Evolutionary conservation across 2,888 invertebrate species (phyloP), one percentile per base, ranked within the genome.

Genomic region (Cloeon dipterum): DNA sequence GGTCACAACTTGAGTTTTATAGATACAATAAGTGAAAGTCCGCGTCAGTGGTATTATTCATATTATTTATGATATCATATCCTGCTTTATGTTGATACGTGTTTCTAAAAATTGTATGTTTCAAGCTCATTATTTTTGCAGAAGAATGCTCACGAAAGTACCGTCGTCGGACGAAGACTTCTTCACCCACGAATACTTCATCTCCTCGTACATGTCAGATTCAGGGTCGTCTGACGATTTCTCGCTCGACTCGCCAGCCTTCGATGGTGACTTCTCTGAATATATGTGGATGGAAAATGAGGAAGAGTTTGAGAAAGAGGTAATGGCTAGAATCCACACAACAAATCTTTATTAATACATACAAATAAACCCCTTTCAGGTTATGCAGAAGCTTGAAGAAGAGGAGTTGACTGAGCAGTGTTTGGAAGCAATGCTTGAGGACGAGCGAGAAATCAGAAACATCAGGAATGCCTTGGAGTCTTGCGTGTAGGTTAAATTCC

Each of bases 251-350:
- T 43, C 45, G 7, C 52, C 53, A 3, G 56, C 62, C 3, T 58
- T 60, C 4, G 69, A 66, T 34, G 69, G 70, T 39, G 85, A 86
- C 56, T 88, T 86, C 54, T 76, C 81, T 0, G 86, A 88, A 50
- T 86, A 85, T 52, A 68, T 86, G 65, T 88, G 88, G 89, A 88
- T 88, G 86, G 88, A 86, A 52, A 77, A 85, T 49, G 79, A 86
- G 50, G 88, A 89, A 49, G 86, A 86, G 51, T 86, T 86, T 52
- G 86, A 89, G 50, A 79, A 81, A 56, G 77, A 82, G 68, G 86
- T 82, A 55, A 46, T 39, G 20, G 20, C 16, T 29, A 35, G 16
- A 18, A 20, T 2, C 33, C 11, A 20, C 16, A 8, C 33, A 2
- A 25, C 10, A 16, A 20, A 21, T 19, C 20, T 14, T 11, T 21